phyloP scores from a whole-genome alignment of 2,797 vertebrate genomes.

The Fistularia tabacaria region DNA sequence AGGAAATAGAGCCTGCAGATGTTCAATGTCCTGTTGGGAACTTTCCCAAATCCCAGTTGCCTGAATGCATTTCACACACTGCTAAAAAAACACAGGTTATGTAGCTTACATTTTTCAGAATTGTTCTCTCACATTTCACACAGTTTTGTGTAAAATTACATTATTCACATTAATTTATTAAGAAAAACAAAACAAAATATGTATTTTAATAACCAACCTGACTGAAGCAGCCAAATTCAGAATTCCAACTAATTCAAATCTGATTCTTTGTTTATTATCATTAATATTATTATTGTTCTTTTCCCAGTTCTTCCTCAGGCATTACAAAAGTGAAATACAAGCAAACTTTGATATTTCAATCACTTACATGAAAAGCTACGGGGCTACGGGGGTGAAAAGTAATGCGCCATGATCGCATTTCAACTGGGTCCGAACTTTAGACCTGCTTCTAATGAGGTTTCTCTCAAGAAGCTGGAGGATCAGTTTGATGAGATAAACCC shows the following conservation, averaged over 20 bases:
- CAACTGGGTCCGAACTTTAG: slow-evolving; percentile 19
- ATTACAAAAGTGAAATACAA: slow-evolving; percentile 48
- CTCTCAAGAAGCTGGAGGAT: slow-evolving; percentile 4
- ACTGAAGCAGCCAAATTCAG: slow-evolving; percentile 65
- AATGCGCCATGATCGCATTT: slow-evolving; percentile 34
- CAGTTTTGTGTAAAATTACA: slow-evolving; percentile 74
- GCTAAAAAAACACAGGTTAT: slow-evolving; percentile 66
- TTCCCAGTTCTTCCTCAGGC: slow-evolving; percentile 41
- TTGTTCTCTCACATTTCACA: slow-evolving; percentile 69
- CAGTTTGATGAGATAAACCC: not conserved
- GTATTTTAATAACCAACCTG: slow-evolving; percentile 69
- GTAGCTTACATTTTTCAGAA: slow-evolving; percentile 63
- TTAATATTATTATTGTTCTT: no score
- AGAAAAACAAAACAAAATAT: slow-evolving; percentile 63
- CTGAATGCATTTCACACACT: slow-evolving; percentile 42
- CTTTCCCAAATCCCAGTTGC: no score
- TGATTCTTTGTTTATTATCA: slow-evolving; percentile 14
- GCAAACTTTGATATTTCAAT: slow-evolving; percentile 37
- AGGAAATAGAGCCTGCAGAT: no score
- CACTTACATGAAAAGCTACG: slow-evolving; percentile 60
- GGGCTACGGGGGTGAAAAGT: slow-evolving; percentile 55
- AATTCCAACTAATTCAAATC: slow-evolving; percentile 49
- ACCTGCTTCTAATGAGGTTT: slow-evolving; percentile 42
- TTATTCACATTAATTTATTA: slow-evolving; percentile 72
- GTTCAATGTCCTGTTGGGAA: no score